Conservation (phyloP, 2,797 vertebrate genomes). For the Hyperoplus lanceolatus region DNA sequence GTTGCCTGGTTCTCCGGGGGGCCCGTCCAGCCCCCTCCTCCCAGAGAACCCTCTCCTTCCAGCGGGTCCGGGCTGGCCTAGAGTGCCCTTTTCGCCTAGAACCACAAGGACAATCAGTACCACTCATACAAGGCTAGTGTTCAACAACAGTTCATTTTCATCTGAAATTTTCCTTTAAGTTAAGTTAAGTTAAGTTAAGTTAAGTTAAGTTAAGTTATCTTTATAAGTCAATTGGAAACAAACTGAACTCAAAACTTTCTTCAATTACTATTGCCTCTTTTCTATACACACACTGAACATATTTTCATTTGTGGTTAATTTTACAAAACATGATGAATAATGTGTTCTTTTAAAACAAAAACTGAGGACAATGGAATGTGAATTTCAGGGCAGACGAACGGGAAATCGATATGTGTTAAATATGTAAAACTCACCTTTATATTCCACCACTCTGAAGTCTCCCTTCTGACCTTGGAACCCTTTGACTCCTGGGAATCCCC, state of each 20-base stretch:
- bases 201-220: no score
- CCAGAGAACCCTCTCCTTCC: constrained; percentile 74
- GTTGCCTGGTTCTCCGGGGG: constrained; percentile 66
- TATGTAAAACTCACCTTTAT: constrained; percentile 69
- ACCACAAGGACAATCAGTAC: constrained; percentile 8
- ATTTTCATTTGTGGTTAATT: no score
- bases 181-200: no score
- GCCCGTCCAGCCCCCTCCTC: constrained; percentile 67
- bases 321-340: no score
- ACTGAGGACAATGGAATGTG: neutral
- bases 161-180: no score
- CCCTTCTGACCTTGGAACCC: constrained; percentile 85
- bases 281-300: no score
- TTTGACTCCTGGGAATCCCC: constrained; percentile 72
- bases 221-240: no score
- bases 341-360: neutral
- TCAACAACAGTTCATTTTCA: neutral
- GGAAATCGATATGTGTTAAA: neutral
- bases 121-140: neutral
- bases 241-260: no score
- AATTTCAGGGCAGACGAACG: neutral
- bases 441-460: constrained; percentile 54
- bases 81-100: constrained; percentile 78
- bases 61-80: constrained; percentile 45
- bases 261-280: no score